Percentiles rank a stretch among this genome's conserved stretches.
phyloP scores from a whole-genome alignment of 2,113 vertebrate species.

The Percopsis transmontana region DNA sequence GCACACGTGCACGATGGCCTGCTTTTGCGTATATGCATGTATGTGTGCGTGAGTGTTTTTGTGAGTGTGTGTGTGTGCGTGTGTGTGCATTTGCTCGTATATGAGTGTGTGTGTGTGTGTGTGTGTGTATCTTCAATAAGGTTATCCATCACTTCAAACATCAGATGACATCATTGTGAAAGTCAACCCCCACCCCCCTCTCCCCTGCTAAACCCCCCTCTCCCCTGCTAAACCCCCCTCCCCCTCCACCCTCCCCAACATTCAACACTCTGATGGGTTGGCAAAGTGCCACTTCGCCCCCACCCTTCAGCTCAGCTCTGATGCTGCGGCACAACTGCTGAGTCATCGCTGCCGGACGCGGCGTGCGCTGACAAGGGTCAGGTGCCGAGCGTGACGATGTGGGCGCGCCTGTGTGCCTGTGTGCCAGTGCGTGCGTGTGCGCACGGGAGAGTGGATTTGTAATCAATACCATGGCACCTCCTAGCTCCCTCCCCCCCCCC shows the following conservation, averaged over 20 bases:
- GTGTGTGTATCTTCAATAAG: conserved; percentile 38
- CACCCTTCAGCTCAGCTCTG: conserved; percentile 51
- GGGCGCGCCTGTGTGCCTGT: not conserved
- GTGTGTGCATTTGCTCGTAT: conserved; percentile 18
- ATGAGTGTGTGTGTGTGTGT: not conserved
- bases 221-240: conserved; percentile 29
- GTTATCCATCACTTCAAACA: conserved; percentile 67
- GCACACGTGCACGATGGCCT: not conserved
- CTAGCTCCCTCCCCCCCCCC: not conserved
- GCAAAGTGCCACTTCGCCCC: conserved; percentile 41
- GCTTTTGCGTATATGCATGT: not conserved
- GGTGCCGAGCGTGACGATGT: conserved; percentile 29
- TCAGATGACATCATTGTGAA: conserved; percentile 62
- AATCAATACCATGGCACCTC: conserved; percentile 61
- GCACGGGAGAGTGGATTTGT: conserved; percentile 31
- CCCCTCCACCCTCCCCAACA: conserved; percentile 50
- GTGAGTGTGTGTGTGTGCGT: conserved; percentile 5
- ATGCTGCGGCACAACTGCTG: conserved; percentile 61
- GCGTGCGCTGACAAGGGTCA: conserved; percentile 57
- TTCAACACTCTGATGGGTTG: conserved; percentile 58
- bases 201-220: not conserved
- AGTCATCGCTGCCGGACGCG: conserved; percentile 61
- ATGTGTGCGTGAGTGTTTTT: conserved; percentile 4
- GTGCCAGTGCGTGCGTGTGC: not conserved
- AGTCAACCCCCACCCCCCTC: conserved; percentile 42